Conservation (phyloP, 2,113 vertebrate genomes). For the Leucoraja erinaceus region DNA sequence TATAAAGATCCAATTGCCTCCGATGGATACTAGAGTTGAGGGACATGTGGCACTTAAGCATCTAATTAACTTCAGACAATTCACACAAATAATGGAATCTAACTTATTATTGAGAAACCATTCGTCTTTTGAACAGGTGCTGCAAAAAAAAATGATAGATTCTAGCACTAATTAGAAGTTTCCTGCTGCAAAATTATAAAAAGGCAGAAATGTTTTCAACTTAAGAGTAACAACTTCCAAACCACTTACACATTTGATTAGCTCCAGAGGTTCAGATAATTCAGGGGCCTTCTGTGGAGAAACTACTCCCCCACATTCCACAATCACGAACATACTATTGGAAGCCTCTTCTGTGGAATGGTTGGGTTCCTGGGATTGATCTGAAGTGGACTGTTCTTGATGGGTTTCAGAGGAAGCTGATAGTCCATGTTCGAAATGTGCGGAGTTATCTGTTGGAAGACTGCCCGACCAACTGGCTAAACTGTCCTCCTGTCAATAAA, state of each 20-base stretch:
- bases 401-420: neutral
- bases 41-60: neutral
- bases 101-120: neutral
- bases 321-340: slow-evolving; percentile 14
- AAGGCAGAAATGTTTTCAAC: neutral
- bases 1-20: too few relatives aligned
- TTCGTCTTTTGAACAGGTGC: neutral
- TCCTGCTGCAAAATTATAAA: neutral
- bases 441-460: neutral
- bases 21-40: too few relatives aligned
- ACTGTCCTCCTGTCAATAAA: slow-evolving; percentile 14
- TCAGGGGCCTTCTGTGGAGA: neutral
- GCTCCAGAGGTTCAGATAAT: slow-evolving; percentile 26
- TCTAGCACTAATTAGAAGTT: neutral
- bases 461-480: slow-evolving; percentile 11
- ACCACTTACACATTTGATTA: slow-evolving; percentile 27
- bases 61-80: neutral
- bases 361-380: neutral
- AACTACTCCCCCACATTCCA: slow-evolving; percentile 24
- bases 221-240: neutral
- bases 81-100: neutral
- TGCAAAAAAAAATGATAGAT: neutral
- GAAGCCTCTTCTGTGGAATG: neutral
- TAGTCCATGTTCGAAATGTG: neutral
- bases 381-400: neutral